Percentiles rank a stretch among this genome's conserved stretches.
Conservation (phyloP, 2,113 vertebrate genomes). For the Thomomys bottae region DNA sequence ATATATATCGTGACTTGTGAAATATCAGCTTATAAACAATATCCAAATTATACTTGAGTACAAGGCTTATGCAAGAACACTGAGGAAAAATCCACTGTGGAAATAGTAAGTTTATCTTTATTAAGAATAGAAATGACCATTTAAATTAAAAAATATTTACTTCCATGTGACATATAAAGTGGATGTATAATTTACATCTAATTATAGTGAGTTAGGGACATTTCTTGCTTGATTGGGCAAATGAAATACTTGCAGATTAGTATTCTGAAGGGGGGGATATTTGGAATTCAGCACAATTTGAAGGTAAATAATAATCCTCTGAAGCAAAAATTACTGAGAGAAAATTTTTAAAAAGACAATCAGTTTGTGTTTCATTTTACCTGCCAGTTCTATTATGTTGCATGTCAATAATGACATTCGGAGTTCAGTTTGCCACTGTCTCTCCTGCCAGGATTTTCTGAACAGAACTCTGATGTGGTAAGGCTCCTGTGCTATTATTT, state of each 20-base stretch:
- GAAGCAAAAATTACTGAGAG: not conserved
- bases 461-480: not conserved
- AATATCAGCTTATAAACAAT: not conserved
- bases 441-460: not conserved
- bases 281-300: not conserved
- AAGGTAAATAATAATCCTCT: not conserved
- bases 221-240: not conserved
- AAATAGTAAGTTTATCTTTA: not conserved
- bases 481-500: not conserved
- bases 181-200: not conserved
- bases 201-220: not conserved
- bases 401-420: not conserved
- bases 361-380: not conserved
- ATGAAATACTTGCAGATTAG: not conserved
- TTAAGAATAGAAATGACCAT: not conserved
- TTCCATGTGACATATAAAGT: not conserved
- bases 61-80: not conserved
- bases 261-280: not conserved
- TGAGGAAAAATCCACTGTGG: not conserved
- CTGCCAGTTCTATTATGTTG: not conserved
- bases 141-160: not conserved
- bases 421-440: not conserved
- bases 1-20: not conserved
- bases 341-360: not conserved
- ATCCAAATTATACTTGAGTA: not conserved